Base-by-base conservation (phyloP, 2,888 invertebrate genomes). In the Leptopilina drosophilae region DNA sequence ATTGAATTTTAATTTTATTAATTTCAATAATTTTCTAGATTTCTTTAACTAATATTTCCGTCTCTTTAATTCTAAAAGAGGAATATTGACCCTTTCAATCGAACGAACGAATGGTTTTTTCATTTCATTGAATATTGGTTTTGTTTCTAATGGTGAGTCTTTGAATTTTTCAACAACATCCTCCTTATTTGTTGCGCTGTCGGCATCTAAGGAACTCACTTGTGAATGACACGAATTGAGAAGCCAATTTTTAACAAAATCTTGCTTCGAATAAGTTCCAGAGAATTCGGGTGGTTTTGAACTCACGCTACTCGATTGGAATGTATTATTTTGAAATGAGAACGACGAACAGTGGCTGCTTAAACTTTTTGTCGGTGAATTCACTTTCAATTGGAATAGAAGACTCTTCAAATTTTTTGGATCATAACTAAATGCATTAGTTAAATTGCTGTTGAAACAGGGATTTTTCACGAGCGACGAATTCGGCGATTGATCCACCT, bases 141-240 rank as follows among this genome's bases (percentile, higher is more conserved):
- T 73, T 5, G 26, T 14, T 33, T 14, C 33, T 33, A 69, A n/a
- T 12, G 73, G 73, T 11, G 73, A 59, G 3, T 53, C 53, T 40
- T n/a, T 56, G n/a, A 33, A n/a, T 40, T 59, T 59, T 56, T 73
- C 73, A n/a, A 56, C 73, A n/a, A 56, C 33, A n/a, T 73, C 80
- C 78, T 83, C 67, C 62, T 82, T 40, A 9, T 5, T 33, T 33
- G 20, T 62, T 33, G 5, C 14, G 49, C 75, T 75, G 4, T 15
- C 64, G 9, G n/a, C 8, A 11, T 59, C 40, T 56, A 33, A 7
- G n/a, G 73, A 40, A 73, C 33, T 56, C 56, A 9, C n/a, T 56
- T 33, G 33, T 2, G 53, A 59, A n/a, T 14, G 0, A 9, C 73
- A 56, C 5, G 73, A 73, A 73, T 56, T 73, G 26, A 15, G 53